phyloP scores from a whole-genome alignment of 2,888 invertebrate species.

The Criorhina ranunculi region DNA sequence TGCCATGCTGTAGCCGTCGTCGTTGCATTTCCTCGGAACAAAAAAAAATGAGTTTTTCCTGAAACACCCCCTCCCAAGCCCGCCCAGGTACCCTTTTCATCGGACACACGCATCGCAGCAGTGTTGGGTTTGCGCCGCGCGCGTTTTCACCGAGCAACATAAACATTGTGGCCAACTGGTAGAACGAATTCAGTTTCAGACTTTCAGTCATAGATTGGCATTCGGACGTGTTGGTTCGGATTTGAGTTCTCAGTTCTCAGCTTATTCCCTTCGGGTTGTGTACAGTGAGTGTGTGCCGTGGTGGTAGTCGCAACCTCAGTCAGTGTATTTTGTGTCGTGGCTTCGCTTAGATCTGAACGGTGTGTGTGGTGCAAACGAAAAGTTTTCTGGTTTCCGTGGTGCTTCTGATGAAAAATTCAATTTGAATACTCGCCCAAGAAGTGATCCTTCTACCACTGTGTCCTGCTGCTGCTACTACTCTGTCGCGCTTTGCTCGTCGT shows the following conservation, averaged over 20 bases:
- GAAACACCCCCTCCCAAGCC: background rate
- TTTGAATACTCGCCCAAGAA: slow-evolving; percentile 28
- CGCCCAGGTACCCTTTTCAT: background rate
- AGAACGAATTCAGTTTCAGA: slow-evolving; percentile 59
- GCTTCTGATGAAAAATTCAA: slow-evolving; percentile 44
- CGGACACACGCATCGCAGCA: background rate
- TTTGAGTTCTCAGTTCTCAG: slow-evolving; percentile 39
- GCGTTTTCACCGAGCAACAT: slow-evolving; percentile 63
- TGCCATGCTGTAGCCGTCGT: slow-evolving; percentile 39
- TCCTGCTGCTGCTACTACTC: background rate
- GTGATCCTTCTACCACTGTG: slow-evolving; percentile 4
- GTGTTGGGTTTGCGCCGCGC: slow-evolving; percentile 37
- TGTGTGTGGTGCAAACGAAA: slow-evolving; percentile 51
- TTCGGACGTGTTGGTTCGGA: slow-evolving; percentile 71
- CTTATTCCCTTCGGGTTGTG: slow-evolving; percentile 44
- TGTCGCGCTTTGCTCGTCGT: background rate
- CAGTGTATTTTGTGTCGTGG: slow-evolving; percentile 45
- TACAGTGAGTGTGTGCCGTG: slow-evolving; percentile 16
- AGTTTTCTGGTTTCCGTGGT: slow-evolving; percentile 50
- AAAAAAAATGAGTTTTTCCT: slow-evolving; percentile 25
- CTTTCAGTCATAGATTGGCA: slow-evolving; percentile 71
- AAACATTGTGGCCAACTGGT: slow-evolving; percentile 68
- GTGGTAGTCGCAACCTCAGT: background rate
- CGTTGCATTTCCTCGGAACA: slow-evolving; percentile 32
- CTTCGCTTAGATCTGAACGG: slow-evolving; percentile 29